Evolutionary conservation across 2,888 invertebrate species (phyloP), one percentile per base, ranked within the genome.

Genomic region (Pocota personata): DNA sequence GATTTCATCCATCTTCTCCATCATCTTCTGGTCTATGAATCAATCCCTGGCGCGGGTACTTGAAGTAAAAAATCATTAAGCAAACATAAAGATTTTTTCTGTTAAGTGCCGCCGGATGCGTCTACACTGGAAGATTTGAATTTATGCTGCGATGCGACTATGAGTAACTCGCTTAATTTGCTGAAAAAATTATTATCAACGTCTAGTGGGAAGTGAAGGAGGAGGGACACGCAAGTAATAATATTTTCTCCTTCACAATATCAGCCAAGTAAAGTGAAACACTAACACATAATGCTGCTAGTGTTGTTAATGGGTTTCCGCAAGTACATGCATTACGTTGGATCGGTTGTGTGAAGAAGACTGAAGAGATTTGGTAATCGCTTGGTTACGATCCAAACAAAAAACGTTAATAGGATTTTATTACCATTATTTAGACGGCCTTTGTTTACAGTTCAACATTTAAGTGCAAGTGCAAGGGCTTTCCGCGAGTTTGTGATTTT

Each of bases 251-350:
- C 77, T 72, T 37, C 72, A 58, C 16, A 58, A 19, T 35, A 7
- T 16, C 12, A 27, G 58, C 14, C 50, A 62, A 48, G 64, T 30
- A 27, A 73, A 78, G 50, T 78, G 73, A 76, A 78, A 73, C 52
- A 73, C 78, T 48, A 43, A 40, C 83, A 73, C 72, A 77, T 78
- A 83, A 78, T 67, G 72, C 50, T 82, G 76, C 72, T 66, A 77
- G 58, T 64, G 72, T 62, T 73, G 66, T 72, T 82, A 73, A 83
- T 83, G 73, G 78, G 78, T 67, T 78, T 83, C 78, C 83, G 78
- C 60, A 48, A 83, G 67, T 78, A 55, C 48, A 62, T 67, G 12
- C 37, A 37, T n/a, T 78, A 50, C 60, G 67, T 67, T 72, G 30
- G 55, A 69, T 16, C 27, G 75, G 16, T 64, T 48, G 24, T 14